Base-by-base conservation (phyloP, 2,113 vertebrate genomes). In the Rhea americana region DNA sequence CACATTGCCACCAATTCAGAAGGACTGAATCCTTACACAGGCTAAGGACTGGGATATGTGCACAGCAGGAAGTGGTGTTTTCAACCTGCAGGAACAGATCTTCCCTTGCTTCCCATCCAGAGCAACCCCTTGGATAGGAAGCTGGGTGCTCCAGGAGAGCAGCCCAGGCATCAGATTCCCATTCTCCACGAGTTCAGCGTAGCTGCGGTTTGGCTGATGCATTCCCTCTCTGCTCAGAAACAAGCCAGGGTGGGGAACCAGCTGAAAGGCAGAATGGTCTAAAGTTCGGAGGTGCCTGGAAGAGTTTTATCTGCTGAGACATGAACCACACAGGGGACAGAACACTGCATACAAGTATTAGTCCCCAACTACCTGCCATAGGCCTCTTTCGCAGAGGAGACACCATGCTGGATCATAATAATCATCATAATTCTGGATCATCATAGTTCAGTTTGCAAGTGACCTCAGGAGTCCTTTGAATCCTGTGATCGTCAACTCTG, bases 291-390 rank as follows among this genome's bases (percentile, higher is more conserved):
- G 17, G 28, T 87, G 48, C 48, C 47, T 63, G 9, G 58, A 2
- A 37, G n/a, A 67, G 19, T 82, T 72, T 89, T 67, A 35, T 72
- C 21, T 82, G 65, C 45, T 74, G 70, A 87, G 62, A 82, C 2
- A 11, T 13, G 22, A 93, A 39, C 39, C 5, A 59, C 65, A 20
- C 35, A 73, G 80, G 26, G 76, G 41, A 77, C 83, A 26, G 47
- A 66, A 20, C 17, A 63, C 3, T 83, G 58, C 8, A 13, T 50
- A 15, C 0, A 0, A 73, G 13, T 59, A 14, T 47, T 80, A 24
- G 22, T 89, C 55, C 22, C 11, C 63, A 70, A n/a, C 2, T 1
- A 80, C 20, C 17, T 91, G 32, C 18, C 9, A 32, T 45, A 26
- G 37, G 12, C 50, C 13, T 63, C 26, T 67, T 39, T 50, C 61